These are phyloP conservation scores for Dinomys branickii DNA, from an alignment of 2,113 vertebrate species.

Conservation along the genomic window DNA sequence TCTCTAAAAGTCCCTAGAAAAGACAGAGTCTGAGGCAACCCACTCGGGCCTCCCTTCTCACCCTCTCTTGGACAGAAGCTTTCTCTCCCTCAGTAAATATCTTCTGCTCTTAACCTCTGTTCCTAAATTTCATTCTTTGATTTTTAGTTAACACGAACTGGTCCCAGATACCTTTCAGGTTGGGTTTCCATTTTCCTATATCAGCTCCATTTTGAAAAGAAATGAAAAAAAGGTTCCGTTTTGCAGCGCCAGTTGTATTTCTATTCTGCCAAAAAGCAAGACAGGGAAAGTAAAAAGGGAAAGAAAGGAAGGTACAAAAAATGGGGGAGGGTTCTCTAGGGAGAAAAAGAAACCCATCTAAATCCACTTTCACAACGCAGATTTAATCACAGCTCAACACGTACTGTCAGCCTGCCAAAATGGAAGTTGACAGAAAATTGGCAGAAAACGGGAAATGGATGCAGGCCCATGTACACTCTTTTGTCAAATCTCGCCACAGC, in stretches of 20 bases:
- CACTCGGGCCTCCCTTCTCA: too few relatives aligned
- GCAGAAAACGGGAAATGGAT: background rate
- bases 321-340: background rate
- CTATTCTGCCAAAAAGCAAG: background rate
- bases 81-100: too few relatives aligned
- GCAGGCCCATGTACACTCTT: background rate
- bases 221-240: background rate
- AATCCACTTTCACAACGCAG: background rate
- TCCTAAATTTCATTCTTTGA: too few relatives aligned
- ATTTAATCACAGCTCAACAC: background rate
- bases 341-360: background rate
- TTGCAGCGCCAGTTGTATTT: background rate
- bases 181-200: too few relatives aligned
- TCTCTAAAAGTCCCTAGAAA: too few relatives aligned
- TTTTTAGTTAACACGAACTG: too few relatives aligned
- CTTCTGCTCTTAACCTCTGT: too few relatives aligned
- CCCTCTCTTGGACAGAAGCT: too few relatives aligned
- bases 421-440: slow-evolving; percentile 21
- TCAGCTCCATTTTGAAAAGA: too few relatives aligned
- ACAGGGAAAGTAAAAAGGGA: background rate
- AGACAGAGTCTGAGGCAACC: too few relatives aligned
- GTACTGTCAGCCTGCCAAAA: background rate
- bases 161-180: too few relatives aligned
- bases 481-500: slow-evolving; percentile 25
- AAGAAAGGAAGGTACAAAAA: background rate